phyloP scores from a whole-genome alignment of 2,888 invertebrate species.

The Ochlodes sylvanus region DNA sequence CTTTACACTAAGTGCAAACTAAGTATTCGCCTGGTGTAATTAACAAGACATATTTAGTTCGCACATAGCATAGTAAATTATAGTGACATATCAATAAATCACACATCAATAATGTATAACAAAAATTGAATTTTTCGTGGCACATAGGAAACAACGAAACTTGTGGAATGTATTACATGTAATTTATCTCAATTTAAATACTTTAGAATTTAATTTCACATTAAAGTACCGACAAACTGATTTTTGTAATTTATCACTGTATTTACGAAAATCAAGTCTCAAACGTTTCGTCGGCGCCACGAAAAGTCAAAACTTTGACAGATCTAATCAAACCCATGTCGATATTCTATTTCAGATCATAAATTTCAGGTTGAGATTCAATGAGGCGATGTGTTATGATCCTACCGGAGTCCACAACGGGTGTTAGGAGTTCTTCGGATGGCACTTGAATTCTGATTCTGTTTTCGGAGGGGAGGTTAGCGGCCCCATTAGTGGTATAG shows the following conservation, averaged over 20 bases:
- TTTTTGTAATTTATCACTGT: background rate
- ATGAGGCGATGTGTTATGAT: slow-evolving; percentile 72
- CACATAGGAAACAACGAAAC: background rate
- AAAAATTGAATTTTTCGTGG: background rate
- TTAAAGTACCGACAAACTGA: background rate
- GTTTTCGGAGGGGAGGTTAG: slow-evolving; percentile 86
- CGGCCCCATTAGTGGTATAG: slow-evolving; percentile 84
- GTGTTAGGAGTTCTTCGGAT: slow-evolving; percentile 88
- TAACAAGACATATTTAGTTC: slow-evolving; percentile 3
- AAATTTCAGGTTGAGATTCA: slow-evolving; percentile 72
- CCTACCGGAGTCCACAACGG: slow-evolving; percentile 86
- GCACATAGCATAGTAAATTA: background rate
- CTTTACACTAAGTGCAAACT: background rate
- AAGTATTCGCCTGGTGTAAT: background rate
- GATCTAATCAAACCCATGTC: slow-evolving; percentile 19
- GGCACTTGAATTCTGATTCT: slow-evolving; percentile 90
- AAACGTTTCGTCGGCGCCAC: background rate
- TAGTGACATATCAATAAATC: background rate
- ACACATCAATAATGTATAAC: background rate
- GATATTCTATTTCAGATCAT: slow-evolving; percentile 67
- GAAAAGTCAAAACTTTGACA: background rate
- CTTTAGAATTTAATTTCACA: background rate
- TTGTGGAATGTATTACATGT: slow-evolving; percentile 6
- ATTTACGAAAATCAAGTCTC: background rate
- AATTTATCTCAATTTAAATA: background rate